phyloP scores from a whole-genome alignment of 2,113 vertebrate species.

The Zootoca vivipara region DNA sequence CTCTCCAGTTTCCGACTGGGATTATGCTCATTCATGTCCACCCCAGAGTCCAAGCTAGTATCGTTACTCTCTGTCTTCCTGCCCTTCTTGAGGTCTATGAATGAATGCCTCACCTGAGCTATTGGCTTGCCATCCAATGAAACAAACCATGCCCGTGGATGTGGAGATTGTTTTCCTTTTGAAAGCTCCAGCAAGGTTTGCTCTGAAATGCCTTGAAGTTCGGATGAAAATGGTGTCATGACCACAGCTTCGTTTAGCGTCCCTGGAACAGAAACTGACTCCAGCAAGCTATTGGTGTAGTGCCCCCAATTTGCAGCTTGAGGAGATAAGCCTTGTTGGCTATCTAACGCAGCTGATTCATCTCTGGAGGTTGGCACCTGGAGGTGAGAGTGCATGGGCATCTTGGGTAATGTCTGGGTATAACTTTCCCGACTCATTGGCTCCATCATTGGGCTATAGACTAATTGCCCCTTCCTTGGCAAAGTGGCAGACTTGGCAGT shows the following conservation, averaged over 20 bases:
- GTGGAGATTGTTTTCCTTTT: conserved; percentile 85
- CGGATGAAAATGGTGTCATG: conserved; percentile 85
- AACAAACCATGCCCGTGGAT: conserved; percentile 95
- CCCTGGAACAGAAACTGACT: conserved; percentile 94
- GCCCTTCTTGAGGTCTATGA: conserved; percentile 89
- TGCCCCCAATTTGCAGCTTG: conserved; percentile 83
- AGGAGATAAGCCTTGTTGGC: conserved; percentile 79
- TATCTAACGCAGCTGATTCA: conserved; percentile 76
- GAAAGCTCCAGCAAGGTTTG: conserved; percentile 90
- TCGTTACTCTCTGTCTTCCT: conserved; percentile 91
- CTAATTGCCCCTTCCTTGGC: conserved; percentile 82
- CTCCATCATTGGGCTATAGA: conserved; percentile 82
- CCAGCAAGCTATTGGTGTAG: conserved; percentile 86
- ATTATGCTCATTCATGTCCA: conserved; percentile 95
- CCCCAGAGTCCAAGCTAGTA: conserved; percentile 94
- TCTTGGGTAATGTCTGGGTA: conserved; percentile 89
- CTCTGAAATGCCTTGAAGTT: conserved; percentile 94
- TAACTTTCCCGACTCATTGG: conserved; percentile 81
- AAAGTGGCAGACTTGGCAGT: conserved; percentile 88
- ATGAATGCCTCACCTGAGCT: conserved; percentile 92
- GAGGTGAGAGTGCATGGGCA: conserved; percentile 70
- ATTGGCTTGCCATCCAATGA: conserved; percentile 93
- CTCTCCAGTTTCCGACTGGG: conserved; percentile 82
- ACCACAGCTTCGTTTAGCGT: conserved; percentile 91
- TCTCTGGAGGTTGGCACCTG: conserved; percentile 80